A percentile compares a stretch with the other conserved stretches of the same genome.
Evolutionary conservation across 2,888 invertebrate species (phyloP).

Genomic region (Andrena hattorfiana): DNA sequence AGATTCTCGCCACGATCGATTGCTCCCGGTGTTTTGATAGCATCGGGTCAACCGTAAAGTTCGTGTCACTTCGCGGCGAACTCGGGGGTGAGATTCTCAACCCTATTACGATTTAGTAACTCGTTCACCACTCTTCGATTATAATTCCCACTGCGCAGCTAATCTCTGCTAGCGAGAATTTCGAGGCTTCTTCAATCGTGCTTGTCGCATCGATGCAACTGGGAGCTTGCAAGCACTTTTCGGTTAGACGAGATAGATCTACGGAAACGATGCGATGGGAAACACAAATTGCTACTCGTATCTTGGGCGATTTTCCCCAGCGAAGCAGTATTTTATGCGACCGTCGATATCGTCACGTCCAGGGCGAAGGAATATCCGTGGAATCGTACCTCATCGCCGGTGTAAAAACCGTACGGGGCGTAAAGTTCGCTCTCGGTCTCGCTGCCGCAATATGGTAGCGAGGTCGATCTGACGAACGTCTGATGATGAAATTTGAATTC

Average conservation of each 20-base stretch:
- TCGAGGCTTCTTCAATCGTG: neutral
- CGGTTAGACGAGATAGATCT: neutral
- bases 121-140: too few species aligned
- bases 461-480: conserved; percentile 87
- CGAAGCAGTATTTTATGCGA: neutral
- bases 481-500: conserved; percentile 88
- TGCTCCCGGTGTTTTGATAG: too few species aligned
- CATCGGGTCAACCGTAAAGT: too few species aligned
- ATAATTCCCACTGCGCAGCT: too few species aligned
- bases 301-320: neutral
- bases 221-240: neutral
- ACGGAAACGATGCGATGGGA: neutral
- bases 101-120: too few species aligned
- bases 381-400: conserved; percentile 86
- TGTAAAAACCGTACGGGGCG: conserved; percentile 92
- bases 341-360: neutral
- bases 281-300: neutral
- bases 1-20: too few species aligned
- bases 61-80: too few species aligned
- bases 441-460: conserved; percentile 93
- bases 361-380: neutral
- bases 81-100: too few species aligned
- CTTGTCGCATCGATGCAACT: neutral
- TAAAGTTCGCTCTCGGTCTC: conserved; percentile 94
- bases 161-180: neutral